These are phyloP conservation scores for Crocuta crocuta DNA, from an alignment of 2,113 vertebrate species.

Conservation along the genomic window DNA sequence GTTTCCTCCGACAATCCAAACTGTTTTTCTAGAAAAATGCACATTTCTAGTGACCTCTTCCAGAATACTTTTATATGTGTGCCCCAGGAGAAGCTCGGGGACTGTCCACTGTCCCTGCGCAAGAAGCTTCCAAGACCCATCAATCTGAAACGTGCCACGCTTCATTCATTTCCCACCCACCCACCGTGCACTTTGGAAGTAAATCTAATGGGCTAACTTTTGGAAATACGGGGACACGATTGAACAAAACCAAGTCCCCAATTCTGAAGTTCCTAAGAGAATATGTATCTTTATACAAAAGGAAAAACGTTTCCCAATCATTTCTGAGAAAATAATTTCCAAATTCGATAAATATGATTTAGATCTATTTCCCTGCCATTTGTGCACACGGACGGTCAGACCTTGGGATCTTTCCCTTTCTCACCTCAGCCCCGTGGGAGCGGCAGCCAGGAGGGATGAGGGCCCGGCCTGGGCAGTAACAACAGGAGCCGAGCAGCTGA, in stretches of 20 bases:
- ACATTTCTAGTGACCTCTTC: accelerated
- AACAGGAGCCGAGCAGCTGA: accelerated
- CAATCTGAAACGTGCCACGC: not conserved
- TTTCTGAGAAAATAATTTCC: not conserved
- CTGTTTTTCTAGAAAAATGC: not conserved
- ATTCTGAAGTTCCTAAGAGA: not conserved
- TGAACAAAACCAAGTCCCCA: not conserved
- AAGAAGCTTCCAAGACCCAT: not conserved
- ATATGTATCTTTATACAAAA: accelerated
- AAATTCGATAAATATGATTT: not conserved
- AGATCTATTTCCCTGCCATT: too few relatives aligned
- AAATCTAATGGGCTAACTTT: not conserved
- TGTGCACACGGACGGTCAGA: too few relatives aligned
- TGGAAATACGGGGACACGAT: accelerated
- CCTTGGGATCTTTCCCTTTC: too few relatives aligned
- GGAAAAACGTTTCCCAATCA: accelerated
- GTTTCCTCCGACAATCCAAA: not conserved
- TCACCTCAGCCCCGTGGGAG: not conserved
- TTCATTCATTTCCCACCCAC: accelerated
- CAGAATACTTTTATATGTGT: accelerated
- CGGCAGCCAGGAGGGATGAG: not conserved
- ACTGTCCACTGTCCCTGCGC: accelerated
- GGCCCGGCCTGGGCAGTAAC: not conserved
- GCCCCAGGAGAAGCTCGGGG: not conserved
- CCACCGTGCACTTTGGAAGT: accelerated